Evolutionary conservation across 2,797 vertebrate genomes (phyloP), one percentile per base, ranked within the genome.

Genomic region (Hozukius guyotensis): DNA sequence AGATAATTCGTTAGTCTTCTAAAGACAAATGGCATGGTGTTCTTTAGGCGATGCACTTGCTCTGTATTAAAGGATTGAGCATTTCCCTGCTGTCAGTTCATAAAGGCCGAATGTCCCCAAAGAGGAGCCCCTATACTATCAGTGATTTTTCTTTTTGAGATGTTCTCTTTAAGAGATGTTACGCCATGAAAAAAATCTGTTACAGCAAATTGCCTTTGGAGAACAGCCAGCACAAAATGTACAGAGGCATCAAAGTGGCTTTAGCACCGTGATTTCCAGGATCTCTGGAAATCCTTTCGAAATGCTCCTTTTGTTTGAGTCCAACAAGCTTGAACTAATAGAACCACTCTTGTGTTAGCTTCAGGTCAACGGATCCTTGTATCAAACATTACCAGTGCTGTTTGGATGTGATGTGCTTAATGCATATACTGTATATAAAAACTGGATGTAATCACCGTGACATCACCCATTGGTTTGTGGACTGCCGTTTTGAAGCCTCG

Each of bases 1-100:
- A 91, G 84, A 87, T 92, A 83, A 89, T 85, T 80, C 49, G 29
- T 85, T 88, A 84, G 83, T 82, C 84, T 78, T 73, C 53, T 24
- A 52, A 64, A 81, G 75, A 88, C 84, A 88, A 92, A 91, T 78
- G 84, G 32, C 18, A 2, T 22, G 31, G 27, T 78, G n/a, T 81
- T 84, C 68, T 75, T 72, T 55, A 63, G 77, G 49, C 27, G 53
- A 6, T 31, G 31, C 53, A 56, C 61, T 86, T 73, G 53, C 53
- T 68, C 55, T 78, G 75, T 64, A 57, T 87, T 72, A 80, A 73
- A 11, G 53, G 78, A 80, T 61, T 66, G 74, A 71, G 67, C 12
- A 11, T 71, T 81, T 61, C 73, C 62, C 55, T 78, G 59, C 80
- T 83, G 85, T 82, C 56, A 49, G n/a, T 72, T 72, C 56, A 79